phyloP scores from a whole-genome alignment of 2,113 vertebrate genomes.

The Lagopus leucura region DNA sequence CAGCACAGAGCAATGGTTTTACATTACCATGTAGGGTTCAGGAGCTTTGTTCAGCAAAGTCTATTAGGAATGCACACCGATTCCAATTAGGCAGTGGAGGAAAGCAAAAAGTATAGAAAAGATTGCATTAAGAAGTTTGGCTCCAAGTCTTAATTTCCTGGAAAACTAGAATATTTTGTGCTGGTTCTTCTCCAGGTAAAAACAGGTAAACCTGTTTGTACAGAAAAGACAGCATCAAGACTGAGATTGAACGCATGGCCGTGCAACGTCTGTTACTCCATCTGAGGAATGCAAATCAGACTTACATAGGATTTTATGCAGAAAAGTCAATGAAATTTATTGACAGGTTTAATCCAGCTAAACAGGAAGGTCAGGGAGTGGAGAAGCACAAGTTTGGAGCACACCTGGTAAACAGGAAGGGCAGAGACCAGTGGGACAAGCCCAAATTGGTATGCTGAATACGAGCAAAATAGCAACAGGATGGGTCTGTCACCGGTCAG shows the following conservation, averaged over 20 bases:
- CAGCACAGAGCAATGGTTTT: conserved; percentile 42
- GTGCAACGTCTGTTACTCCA: neutral
- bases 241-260: neutral
- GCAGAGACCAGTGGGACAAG: neutral
- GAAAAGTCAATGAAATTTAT: neutral
- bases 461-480: conserved; percentile 30
- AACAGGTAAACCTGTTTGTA: neutral
- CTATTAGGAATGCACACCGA: conserved; percentile 36
- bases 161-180: neutral
- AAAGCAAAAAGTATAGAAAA: neutral
- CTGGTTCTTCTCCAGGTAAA: conserved; percentile 10
- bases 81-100: conserved; percentile 34
- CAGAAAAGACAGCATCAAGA: neutral
- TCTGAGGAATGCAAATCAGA: neutral
- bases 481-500: neutral
- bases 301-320: neutral
- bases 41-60: conserved; percentile 45
- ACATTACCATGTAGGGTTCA: conserved; percentile 44
- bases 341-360: neutral
- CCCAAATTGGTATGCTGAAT: neutral
- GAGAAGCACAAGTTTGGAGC: neutral
- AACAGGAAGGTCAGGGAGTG: neutral
- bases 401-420: conserved; percentile 63
- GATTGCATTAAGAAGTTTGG: neutral
- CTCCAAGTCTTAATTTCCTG: conserved; percentile 11